These are phyloP conservation scores for Seriola rivoliana DNA, from an alignment of 2,113 vertebrate species.

Conservation along the genomic window DNA sequence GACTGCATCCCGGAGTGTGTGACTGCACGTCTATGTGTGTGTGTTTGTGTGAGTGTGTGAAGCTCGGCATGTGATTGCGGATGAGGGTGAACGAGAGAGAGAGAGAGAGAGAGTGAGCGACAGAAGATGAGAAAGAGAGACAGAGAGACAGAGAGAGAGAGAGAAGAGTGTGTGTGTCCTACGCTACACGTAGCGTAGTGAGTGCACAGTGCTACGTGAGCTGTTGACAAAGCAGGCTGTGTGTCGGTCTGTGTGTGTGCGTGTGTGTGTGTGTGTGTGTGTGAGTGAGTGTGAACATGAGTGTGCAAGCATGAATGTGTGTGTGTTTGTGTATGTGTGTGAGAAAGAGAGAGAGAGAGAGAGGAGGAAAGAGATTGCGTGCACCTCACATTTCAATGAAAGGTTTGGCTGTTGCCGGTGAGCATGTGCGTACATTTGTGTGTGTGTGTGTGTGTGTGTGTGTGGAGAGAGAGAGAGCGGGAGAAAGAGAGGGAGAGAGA, in stretches of 20 bases:
- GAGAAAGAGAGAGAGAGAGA: not conserved
- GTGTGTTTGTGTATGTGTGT: conserved; percentile 16
- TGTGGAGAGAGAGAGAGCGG: conserved; percentile 23
- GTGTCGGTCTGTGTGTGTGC: conserved; percentile 20
- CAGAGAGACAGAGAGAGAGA: not conserved
- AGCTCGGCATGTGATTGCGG: conserved; percentile 61
- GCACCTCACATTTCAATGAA: conserved; percentile 41
- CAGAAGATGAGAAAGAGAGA: conserved; percentile 26
- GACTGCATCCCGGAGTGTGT: conserved; percentile 49
- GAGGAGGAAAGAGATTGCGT: conserved; percentile 22
- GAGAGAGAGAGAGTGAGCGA: conserved; percentile 36
- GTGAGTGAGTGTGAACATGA: conserved; percentile 6
- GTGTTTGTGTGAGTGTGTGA: conserved; percentile 32
- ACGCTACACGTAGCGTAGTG: conserved; percentile 23
- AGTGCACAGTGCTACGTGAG: conserved; percentile 64
- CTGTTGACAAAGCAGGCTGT: conserved; percentile 70
- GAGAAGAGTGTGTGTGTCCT: conserved; percentile 26
- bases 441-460: conserved; percentile 15
- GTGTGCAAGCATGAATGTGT: conserved; percentile 12
- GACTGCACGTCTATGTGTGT: conserved; percentile 42
- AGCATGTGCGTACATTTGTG: conserved; percentile 32
- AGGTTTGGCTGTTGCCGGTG: conserved; percentile 47
- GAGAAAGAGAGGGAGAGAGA: conserved; percentile 52
- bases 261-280: conserved; percentile 23
- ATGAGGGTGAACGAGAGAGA: conserved; percentile 31